These are phyloP conservation scores for Syngnathus scovelli DNA, from an alignment of 2,113 vertebrate species.

Conservation along the genomic window DNA sequence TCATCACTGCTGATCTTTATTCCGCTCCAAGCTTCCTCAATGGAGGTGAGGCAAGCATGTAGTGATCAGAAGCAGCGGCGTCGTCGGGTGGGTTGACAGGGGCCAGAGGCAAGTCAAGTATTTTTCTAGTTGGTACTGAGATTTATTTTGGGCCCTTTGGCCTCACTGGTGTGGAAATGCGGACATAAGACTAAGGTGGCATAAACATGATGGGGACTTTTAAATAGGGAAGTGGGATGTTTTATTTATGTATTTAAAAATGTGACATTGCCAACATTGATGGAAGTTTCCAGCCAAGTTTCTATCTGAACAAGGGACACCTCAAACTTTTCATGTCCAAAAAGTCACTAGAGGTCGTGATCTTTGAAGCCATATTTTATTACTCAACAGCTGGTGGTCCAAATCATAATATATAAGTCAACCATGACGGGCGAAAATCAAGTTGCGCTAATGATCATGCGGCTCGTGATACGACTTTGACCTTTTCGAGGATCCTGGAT, in stretches of 20 bases:
- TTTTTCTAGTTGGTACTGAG: background rate
- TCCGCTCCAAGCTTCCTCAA: conserved; percentile 13
- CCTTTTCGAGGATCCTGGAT: background rate
- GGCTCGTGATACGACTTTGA: conserved; percentile 1
- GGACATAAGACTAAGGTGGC: background rate
- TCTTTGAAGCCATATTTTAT: background rate
- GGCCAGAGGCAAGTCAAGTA: background rate
- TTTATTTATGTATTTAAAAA: background rate
- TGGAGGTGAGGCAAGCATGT: conserved; percentile 17
- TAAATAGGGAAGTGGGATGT: background rate
- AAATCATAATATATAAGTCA: background rate
- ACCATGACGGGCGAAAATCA: background rate
- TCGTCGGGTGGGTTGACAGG: background rate
- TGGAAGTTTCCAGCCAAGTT: too few relatives aligned
- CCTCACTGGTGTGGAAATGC: background rate
- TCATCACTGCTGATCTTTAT: conserved; percentile 31
- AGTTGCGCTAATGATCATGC: background rate
- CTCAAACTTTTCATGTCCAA: background rate
- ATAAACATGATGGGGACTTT: background rate
- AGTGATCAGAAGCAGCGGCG: conserved; percentile 1
- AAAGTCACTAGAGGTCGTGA: background rate
- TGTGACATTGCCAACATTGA: background rate
- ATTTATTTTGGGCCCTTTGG: background rate
- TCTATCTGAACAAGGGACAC: background rate
- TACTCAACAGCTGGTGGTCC: background rate